Evolutionary conservation across 2,888 invertebrate genomes (phyloP), one percentile per base, ranked within the genome.

Genomic region (Caenorhabditis angaria): DNA sequence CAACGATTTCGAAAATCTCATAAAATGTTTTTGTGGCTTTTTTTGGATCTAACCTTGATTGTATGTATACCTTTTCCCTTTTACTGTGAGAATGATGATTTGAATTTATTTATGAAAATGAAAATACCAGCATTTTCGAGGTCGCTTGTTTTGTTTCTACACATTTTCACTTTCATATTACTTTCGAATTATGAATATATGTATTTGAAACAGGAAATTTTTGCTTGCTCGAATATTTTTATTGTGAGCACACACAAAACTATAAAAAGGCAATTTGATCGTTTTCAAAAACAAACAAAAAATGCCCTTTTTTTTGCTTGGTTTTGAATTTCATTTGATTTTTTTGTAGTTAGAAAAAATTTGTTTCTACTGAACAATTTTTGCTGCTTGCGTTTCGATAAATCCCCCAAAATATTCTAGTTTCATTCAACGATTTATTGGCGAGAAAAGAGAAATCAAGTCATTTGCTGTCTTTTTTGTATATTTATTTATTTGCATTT

Each of bases 401-500:
- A 53, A 27, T 24, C 53, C 24, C 12, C 24, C 20, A 53, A 18
- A 10, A 53, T 41, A 41, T 41, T 41, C 41, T 18, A 41, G 41
- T 41, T 41, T 41, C 41, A 47, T 51, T 28, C 27, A 28, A 51
- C 29, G 51, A 51, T 29, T 28, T 53, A 53, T 53, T 25, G 27
- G 24, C 53, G 25, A 53, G 25, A 25, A 24, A 25, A 20, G n/a
- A n/a, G n/a, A n/a, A n/a, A n/a, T n/a, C n/a, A n/a, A 53, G 27
- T 27, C 53, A 53, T 25, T 27, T n/a, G n/a, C n/a, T n/a, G n/a
- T 51, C 51, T 18, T 60, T 25, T 27, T 27, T 18, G 20, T 50
- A n/a, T n/a, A n/a, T n/a, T n/a, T n/a, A n/a, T 27, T 25, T 51
- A 48, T 25, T 28, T 60, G 18, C 48, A 24, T 48, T 48, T 27